Base-by-base conservation (phyloP, 2,797 vertebrate species). In the Capromys pilorides region DNA sequence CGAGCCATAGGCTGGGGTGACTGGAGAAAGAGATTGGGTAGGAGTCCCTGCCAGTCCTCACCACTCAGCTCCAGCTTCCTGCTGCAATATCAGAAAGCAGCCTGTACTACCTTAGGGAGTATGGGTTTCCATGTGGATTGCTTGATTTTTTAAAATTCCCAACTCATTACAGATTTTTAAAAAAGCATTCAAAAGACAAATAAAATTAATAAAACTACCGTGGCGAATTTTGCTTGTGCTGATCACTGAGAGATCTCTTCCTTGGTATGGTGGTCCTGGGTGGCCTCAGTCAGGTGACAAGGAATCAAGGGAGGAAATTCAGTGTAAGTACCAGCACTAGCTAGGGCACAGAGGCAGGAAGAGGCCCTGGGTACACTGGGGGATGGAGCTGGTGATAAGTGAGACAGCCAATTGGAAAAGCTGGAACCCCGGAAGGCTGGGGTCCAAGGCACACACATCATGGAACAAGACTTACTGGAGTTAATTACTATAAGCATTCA, bases 371-470 rank as follows among this genome's bases (percentile, higher is more conserved):
- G 18, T 6, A 13, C 7, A 62, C 18, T 1, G 28, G 4, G 4
- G 13, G 0, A 31, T 49, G 57, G 39, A 54, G 13, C 28, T 31
- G 9, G 7, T 41, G 66, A 39, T 36, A 13, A 16, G 0, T 3
- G 22, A 36, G 71, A 12, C 2, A 62, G n/a, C 31, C 57, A 51
- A 2, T 0, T 5, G 28, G 12, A 36, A 26, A 12, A 59, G 2
- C 22, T 13, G 6, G 16, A 22, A n/a, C 4, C 6, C 2, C 59
- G 41, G 22, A 21, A 57, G 5, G 10, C 5, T 0, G 1, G 21
- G 31, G 21, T 14, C 61, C 69, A 61, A 8, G 18, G n/a, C 66
- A 33, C 1, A 10, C 41, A 36, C 66, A 13, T 49, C 39, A 16
- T 12, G 39, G 73, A n/a, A 12, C 11, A 36, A 80, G 83, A 86